Evolutionary conservation across 2,797 vertebrate species (phyloP), one percentile per base, ranked within the genome.

Genomic region (Sphenodon punctatus): DNA sequence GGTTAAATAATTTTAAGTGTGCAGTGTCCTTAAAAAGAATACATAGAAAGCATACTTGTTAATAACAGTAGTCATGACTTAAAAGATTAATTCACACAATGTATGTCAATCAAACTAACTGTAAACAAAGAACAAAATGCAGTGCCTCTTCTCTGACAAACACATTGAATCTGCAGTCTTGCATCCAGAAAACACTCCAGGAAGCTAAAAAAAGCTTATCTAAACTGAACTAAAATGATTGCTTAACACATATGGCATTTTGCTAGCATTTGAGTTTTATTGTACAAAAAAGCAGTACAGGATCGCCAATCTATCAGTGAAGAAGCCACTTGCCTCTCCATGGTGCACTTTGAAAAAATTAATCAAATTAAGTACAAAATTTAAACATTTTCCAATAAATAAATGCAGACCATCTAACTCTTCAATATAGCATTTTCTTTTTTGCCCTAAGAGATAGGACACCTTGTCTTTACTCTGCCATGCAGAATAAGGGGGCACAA

Each of bases 81-180:
- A 27, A 69, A 38, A 80, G 87, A 72, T 82, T 65, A 85, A 87
- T 82, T 53, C 82, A 53, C 90, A 90, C 80, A 88, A 80, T 81
- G 73, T 56, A 76, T 51, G 77, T 88, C 90, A 93, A 90, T 90
- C 92, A 94, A 82, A 67, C 78, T 84, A 88, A 27, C 76, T 46
- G 41, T 67, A 91, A 89, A 93, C 88, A 59, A 70, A 36, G 58
- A 81, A 59, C 75, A 72, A 51, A 78, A 8, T 0, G n/a, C 89
- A 76, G 93, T 81, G 69, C 77, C 78, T 56, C 64, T 67, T 85
- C 73, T 38, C 84, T 67, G 85, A 75, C 56, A 82, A 59, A 80
- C 75, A 71, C 51, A 2, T 34, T 8, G 51, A 25, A 39, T 43
- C 53, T 59, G 82, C 27, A 42, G 56, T 55, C 73, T 63, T 58